Conservation (phyloP, 2,113 vertebrate species). For the Eolophus roseicapilla region DNA sequence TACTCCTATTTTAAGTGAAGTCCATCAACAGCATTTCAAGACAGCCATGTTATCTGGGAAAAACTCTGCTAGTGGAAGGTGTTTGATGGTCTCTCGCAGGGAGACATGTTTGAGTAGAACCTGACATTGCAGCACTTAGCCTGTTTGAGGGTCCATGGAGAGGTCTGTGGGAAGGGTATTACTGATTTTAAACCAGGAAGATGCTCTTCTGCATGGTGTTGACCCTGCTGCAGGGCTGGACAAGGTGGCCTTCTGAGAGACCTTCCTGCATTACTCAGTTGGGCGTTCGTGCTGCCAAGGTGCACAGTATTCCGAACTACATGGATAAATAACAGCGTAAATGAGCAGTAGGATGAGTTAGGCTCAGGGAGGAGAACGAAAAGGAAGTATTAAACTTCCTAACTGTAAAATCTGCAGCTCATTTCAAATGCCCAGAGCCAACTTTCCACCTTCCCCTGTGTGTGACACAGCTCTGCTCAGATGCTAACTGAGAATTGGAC, state of each 20-base stretch:
- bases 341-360: neutral
- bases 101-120: too few relatives aligned
- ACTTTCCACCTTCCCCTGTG: neutral
- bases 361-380: neutral
- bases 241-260: neutral
- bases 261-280: neutral
- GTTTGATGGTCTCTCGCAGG: neutral
- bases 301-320: neutral
- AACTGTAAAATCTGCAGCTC: neutral
- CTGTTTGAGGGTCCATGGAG: neutral
- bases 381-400: neutral
- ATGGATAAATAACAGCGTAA: neutral
- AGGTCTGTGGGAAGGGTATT: neutral
- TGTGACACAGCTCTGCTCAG: neutral
- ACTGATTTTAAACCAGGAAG: neutral
- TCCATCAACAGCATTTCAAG: neutral
- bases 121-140: accelerated
- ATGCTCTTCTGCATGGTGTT: neutral
- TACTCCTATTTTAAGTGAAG: neutral
- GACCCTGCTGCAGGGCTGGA: neutral
- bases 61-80: neutral
- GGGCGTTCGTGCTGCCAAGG: neutral
- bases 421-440: neutral
- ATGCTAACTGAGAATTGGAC: neutral
- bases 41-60: neutral